These are phyloP conservation scores for Ispidina picta DNA, from an alignment of 2,797 vertebrate genomes.

Conservation along the genomic window DNA sequence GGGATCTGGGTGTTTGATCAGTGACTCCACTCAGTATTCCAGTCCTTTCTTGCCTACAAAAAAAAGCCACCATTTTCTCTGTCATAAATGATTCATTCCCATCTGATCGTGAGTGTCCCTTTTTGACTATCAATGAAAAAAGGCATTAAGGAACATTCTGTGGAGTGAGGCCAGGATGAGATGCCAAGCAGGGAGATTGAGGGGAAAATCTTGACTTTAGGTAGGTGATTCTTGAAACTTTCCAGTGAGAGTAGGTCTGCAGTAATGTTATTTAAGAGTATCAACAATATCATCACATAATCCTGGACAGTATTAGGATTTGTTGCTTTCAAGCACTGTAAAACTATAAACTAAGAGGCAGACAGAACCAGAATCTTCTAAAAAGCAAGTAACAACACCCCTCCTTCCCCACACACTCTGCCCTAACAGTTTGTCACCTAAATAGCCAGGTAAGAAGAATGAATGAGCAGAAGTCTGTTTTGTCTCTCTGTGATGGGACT, in stretches of 20 bases:
- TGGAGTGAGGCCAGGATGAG: background rate
- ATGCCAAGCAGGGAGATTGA: background rate
- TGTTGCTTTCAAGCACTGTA: background rate
- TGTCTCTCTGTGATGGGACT: background rate
- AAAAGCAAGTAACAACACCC: background rate
- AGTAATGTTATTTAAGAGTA: background rate
- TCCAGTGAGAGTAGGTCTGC: background rate
- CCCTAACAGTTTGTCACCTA: background rate
- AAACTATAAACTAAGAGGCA: background rate
- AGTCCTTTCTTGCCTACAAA: background rate
- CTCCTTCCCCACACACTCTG: accelerated
- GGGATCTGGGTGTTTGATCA: background rate
- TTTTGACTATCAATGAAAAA: slow-evolving; percentile 12
- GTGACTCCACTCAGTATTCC: background rate
- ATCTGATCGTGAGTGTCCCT: background rate
- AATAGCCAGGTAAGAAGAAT: background rate
- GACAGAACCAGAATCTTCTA: accelerated
- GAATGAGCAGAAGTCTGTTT: background rate
- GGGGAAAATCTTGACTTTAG: background rate
- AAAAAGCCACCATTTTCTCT: background rate
- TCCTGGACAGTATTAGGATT: background rate
- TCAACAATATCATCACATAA: background rate
- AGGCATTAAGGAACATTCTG: background rate
- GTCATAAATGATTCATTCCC: background rate
- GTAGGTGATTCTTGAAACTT: slow-evolving; percentile 3